A percentile compares a stretch with the other conserved stretches of the same genome.
Evolutionary conservation across 2,113 vertebrate genomes (phyloP).

Genomic region (Thymallus thymallus): DNA sequence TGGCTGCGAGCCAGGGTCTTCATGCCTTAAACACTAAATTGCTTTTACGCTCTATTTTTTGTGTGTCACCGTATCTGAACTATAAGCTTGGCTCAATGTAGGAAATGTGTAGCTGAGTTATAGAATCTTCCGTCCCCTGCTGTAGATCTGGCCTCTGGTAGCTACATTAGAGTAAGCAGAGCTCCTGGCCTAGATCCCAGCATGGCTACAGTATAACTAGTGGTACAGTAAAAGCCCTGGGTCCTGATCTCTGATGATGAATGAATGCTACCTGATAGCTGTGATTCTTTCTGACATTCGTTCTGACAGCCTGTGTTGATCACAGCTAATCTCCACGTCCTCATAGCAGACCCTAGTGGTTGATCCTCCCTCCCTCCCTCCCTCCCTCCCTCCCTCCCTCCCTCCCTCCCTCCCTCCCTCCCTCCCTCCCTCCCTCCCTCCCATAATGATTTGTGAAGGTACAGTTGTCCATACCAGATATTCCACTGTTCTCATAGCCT

Average conservation of each 20-base stretch:
- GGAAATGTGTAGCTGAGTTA: constrained; percentile 20
- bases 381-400: constrained; percentile 8
- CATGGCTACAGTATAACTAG: not conserved
- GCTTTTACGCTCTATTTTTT: constrained; percentile 32
- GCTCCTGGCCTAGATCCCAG: not conserved
- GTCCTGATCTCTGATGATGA: not conserved
- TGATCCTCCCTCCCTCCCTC: not conserved
- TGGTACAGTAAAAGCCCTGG: not conserved
- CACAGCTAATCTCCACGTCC: not conserved
- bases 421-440: not conserved
- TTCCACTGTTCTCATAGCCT: not conserved
- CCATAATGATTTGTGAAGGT: too few relatives aligned
- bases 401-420: not conserved
- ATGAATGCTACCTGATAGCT: constrained; percentile 31
- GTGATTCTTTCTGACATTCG: constrained; percentile 31
- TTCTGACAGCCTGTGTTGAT: constrained; percentile 29
- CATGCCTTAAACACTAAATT: constrained; percentile 44
- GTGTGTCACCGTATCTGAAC: constrained; percentile 49
- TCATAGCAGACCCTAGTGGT: not conserved
- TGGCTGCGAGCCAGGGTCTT: constrained; percentile 42
- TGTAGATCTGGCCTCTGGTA: not conserved
- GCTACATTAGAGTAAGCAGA: not conserved
- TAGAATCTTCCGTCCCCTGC: constrained; percentile 10
- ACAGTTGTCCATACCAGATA: too few relatives aligned
- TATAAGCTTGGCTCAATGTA: constrained; percentile 31